These are phyloP conservation scores for Drosophila santomea DNA, from an alignment of 1,140 invertebrate genomes.

Conservation along the genomic window DNA sequence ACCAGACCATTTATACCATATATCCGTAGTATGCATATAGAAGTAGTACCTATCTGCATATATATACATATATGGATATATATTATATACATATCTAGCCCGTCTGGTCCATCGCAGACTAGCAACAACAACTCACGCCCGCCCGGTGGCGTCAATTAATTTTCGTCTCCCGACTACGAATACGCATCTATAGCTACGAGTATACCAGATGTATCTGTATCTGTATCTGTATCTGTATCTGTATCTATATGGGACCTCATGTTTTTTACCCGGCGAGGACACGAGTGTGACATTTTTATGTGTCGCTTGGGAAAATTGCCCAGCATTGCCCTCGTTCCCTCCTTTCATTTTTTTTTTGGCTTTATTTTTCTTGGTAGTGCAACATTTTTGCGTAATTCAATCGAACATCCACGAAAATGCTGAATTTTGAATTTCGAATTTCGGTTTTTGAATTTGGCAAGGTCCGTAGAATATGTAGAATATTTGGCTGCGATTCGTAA, in stretches of 20 bases:
- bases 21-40: too few species aligned
- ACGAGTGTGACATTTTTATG: constrained; percentile 37
- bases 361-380: constrained; percentile 14
- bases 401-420: constrained; percentile 20
- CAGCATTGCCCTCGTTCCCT: constrained; percentile 11
- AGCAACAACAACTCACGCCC: constrained; percentile 46
- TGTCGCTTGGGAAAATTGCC: constrained; percentile 27
- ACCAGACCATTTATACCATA: neutral
- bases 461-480: constrained; percentile 4
- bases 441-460: constrained; percentile 35
- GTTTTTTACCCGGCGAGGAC: constrained; percentile 30
- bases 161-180: constrained; percentile 50
- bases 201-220: too few species aligned
- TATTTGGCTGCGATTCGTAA: constrained; percentile 30
- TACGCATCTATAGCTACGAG: neutral
- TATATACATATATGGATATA: constrained; percentile 1
- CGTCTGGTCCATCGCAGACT: constrained; percentile 67
- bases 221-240: constrained; percentile 8
- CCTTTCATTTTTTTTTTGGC: neutral
- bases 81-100: constrained; percentile 11
- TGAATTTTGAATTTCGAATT: neutral
- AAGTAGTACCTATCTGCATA: neutral
- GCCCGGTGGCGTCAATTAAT: constrained; percentile 67
- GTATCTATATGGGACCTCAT: constrained; percentile 6
- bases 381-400: constrained; percentile 32